Conservation (phyloP, 2,888 invertebrate species). For the Drosophila mimetica region DNA sequence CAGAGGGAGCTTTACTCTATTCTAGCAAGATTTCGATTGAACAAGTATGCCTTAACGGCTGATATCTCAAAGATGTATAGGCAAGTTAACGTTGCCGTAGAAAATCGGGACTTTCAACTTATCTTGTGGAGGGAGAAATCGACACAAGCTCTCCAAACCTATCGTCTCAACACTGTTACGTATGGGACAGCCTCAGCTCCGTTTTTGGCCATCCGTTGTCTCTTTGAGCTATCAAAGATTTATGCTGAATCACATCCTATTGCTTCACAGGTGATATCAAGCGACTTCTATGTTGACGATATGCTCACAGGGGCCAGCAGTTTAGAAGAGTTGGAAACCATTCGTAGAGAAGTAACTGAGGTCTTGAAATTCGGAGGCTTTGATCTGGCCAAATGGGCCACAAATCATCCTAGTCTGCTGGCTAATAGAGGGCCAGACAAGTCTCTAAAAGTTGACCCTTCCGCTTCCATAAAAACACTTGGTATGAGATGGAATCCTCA, state of each 20-base stretch:
- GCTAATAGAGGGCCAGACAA: not conserved
- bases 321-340: not conserved
- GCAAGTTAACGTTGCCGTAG: not conserved
- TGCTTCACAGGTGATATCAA: not conserved
- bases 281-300: not conserved
- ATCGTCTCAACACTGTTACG: no score
- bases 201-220: not conserved
- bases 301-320: not conserved
- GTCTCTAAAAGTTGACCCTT: not conserved
- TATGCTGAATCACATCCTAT: not conserved
- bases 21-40: conserved; percentile 1
- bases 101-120: not conserved
- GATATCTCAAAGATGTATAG: not conserved
- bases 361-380: not conserved
- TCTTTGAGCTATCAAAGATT: not conserved
- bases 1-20: not conserved
- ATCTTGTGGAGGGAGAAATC: not conserved
- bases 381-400: not conserved
- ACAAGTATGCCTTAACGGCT: not conserved
- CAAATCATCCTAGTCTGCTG: not conserved
- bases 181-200: no score
- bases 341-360: not conserved
- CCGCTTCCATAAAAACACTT: not conserved
- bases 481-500: not conserved
- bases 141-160: not conserved